Conservation (phyloP, 2,888 invertebrate species). For the Parnassius smintheus region DNA sequence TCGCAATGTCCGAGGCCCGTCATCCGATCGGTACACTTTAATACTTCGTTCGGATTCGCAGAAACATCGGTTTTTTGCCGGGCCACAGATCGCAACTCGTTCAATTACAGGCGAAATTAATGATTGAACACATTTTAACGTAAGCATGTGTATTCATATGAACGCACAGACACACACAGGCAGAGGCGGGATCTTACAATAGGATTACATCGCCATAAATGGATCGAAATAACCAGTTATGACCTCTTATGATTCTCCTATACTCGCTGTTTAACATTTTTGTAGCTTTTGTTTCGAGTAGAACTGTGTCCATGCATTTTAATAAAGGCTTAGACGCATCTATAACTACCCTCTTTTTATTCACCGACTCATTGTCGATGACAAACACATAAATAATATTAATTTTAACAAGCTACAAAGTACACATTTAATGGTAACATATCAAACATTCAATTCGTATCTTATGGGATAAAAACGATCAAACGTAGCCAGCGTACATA, state of each 20-base stretch:
- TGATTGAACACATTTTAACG: slow-evolving; percentile 75
- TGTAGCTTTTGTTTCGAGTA: slow-evolving; percentile 70
- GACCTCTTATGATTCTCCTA: slow-evolving; percentile 69
- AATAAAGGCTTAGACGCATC: slow-evolving; percentile 60
- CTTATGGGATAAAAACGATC: slow-evolving; percentile 4
- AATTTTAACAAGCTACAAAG: slow-evolving; percentile 20
- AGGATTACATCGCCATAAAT: slow-evolving; percentile 76
- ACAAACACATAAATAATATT: slow-evolving; percentile 16
- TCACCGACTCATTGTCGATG: slow-evolving; percentile 19
- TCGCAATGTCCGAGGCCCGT: slow-evolving; percentile 55
- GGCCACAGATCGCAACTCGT: slow-evolving; percentile 57
- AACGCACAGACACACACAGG: slow-evolving; percentile 29
- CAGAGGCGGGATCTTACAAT: slow-evolving; percentile 59
- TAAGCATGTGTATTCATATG: slow-evolving; percentile 43
- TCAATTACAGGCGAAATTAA: slow-evolving; percentile 78
- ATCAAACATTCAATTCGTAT: slow-evolving; percentile 15
- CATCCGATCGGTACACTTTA: slow-evolving; percentile 62
- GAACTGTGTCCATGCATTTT: slow-evolving; percentile 73
- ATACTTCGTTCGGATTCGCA: slow-evolving; percentile 57
- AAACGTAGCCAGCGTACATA: slow-evolving; percentile 7
- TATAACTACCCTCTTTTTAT: slow-evolving; percentile 12
- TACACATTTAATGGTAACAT: slow-evolving; percentile 17
- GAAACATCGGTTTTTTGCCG: slow-evolving; percentile 69
- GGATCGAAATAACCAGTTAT: slow-evolving; percentile 73
- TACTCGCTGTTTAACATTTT: slow-evolving; percentile 66